Evolutionary conservation across 2,113 vertebrate species (phyloP).

Genomic region (Onychostoma macrolepis): DNA sequence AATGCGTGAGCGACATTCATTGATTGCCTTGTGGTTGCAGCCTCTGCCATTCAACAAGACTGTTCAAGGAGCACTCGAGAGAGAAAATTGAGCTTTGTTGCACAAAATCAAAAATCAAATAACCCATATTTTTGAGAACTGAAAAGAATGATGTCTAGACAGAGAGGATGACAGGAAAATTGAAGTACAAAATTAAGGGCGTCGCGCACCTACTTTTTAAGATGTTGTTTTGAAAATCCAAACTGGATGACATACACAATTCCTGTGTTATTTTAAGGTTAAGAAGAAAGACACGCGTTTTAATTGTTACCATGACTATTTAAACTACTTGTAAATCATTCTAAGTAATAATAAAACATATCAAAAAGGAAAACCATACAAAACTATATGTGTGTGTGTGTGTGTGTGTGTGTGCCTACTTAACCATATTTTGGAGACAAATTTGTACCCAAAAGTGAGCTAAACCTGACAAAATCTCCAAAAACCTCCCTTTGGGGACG

Average conservation of each 20-base stretch:
- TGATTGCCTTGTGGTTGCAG: slow-evolving; percentile 8
- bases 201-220: not conserved
- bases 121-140: not conserved
- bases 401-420: too few relatives aligned
- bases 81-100: slow-evolving; percentile 11
- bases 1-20: not conserved
- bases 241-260: not conserved
- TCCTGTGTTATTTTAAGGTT: not conserved
- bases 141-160: slow-evolving; percentile 1
- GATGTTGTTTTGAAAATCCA: not conserved
- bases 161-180: not conserved
- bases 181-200: not conserved
- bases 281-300: not conserved
- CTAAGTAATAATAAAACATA: too few relatives aligned
- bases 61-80: not conserved
- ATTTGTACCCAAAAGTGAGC: too few relatives aligned
- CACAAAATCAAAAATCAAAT: slow-evolving; percentile 9
- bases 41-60: not conserved
- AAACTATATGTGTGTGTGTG: too few relatives aligned
- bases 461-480: too few relatives aligned
- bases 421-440: too few relatives aligned
- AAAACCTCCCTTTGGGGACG: too few relatives aligned
- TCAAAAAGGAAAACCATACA: too few relatives aligned
- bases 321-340: too few relatives aligned
- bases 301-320: not conserved